Evolutionary conservation across 2,888 invertebrate species (phyloP).

Genomic region (Amphipoea oculea): DNA sequence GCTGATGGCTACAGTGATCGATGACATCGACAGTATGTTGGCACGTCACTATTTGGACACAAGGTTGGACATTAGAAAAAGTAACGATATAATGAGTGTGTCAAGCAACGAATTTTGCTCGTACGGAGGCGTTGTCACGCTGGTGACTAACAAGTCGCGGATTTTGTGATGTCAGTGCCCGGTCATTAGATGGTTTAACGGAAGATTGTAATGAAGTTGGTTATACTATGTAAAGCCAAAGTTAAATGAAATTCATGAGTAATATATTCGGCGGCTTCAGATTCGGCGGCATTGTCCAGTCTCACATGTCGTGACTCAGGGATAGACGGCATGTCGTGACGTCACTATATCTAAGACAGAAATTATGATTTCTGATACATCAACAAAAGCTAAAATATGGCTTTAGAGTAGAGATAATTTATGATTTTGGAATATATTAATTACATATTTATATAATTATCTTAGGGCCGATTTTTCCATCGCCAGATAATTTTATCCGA

Average conservation of each 20-base stretch:
- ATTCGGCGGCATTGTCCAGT: neutral
- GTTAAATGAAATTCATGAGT: neutral
- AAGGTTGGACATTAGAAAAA: neutral
- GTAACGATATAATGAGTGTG: neutral
- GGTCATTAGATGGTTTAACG: neutral
- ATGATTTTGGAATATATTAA: neutral
- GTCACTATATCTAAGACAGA: neutral
- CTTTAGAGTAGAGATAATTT: neutral
- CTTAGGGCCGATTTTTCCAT: too few species aligned
- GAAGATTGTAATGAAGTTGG: neutral
- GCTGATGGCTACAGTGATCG: constrained; percentile 41
- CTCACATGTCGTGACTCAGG: too few species aligned
- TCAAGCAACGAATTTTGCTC: neutral
- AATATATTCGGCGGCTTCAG: neutral
- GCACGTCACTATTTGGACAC: constrained; percentile 22
- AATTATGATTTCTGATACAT: neutral
- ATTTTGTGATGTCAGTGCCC: neutral
- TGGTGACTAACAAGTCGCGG: neutral
- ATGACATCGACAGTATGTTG: constrained; percentile 23
- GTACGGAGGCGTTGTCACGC: neutral
- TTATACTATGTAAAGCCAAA: neutral
- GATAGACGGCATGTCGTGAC: neutral
- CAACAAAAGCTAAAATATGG: constrained; percentile 2
- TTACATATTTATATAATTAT: neutral
- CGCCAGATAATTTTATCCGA: too few species aligned